phyloP scores from a whole-genome alignment of 1,140 invertebrate genomes.

The Drosophila obscura region DNA sequence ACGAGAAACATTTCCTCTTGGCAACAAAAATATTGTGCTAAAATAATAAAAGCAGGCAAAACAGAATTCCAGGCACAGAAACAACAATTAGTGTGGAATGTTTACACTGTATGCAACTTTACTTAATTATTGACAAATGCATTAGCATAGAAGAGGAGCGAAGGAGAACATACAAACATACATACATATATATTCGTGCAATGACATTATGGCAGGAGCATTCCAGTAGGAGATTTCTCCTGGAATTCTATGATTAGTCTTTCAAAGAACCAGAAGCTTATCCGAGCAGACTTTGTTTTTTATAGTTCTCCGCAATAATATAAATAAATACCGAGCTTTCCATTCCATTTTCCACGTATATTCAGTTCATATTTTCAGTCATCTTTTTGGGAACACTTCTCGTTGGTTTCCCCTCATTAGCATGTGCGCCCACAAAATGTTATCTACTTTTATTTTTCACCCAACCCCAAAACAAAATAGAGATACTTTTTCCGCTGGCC shows the following conservation, averaged over 20 bases:
- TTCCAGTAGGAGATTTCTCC: slow-evolving; percentile 3
- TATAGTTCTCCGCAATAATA: too few species aligned
- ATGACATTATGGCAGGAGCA: not conserved
- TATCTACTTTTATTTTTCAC: slow-evolving; percentile 7
- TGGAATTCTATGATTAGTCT: not conserved
- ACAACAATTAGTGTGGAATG: slow-evolving; percentile 66
- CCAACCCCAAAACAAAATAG: slow-evolving; percentile 13
- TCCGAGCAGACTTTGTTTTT: too few species aligned
- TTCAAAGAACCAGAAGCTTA: too few species aligned
- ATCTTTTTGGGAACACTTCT: slow-evolving; percentile 3
- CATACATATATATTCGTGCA: not conserved
- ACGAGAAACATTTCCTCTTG: slow-evolving; percentile 60
- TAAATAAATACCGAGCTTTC: too few species aligned
- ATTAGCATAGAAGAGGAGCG: slow-evolving; percentile 42
- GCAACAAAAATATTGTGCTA: slow-evolving; percentile 66
- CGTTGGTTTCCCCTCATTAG: slow-evolving; percentile 24
- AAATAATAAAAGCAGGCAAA: slow-evolving; percentile 51
- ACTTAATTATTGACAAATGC: slow-evolving; percentile 74
- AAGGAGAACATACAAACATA: not conserved
- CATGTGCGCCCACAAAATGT: not conserved
- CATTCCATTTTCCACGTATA: too few species aligned
- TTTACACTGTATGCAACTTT: slow-evolving; percentile 57
- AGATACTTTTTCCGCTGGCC: slow-evolving; percentile 41
- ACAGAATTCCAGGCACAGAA: slow-evolving; percentile 21
- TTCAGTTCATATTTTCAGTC: not conserved